Evolutionary conservation across 2,888 invertebrate genomes (phyloP).

Genomic region (Drosophila bunnanda): DNA sequence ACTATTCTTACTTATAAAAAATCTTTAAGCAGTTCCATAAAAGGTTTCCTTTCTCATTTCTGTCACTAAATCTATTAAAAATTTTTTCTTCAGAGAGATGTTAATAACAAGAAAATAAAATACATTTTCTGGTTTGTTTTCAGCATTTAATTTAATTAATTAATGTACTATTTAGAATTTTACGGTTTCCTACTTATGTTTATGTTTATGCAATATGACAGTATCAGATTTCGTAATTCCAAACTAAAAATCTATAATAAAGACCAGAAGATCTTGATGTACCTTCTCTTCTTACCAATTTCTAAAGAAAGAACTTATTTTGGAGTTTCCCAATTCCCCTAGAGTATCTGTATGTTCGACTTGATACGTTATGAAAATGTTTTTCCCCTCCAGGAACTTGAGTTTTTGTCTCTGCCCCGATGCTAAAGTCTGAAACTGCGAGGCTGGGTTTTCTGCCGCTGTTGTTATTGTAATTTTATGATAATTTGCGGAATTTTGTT

Average conservation of each 20-base stretch:
- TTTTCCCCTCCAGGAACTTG: constrained; percentile 1
- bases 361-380: neutral
- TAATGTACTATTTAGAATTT: neutral
- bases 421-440: constrained; percentile 9
- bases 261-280: neutral
- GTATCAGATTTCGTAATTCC: neutral
- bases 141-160: neutral
- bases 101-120: neutral
- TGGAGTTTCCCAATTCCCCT: neutral
- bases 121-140: neutral
- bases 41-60: neutral
- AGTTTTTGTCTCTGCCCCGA: constrained; percentile 33
- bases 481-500: constrained; percentile 63
- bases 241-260: neutral
- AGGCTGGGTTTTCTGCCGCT: constrained; percentile 26
- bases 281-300: neutral
- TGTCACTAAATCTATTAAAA: neutral
- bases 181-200: neutral
- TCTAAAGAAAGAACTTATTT: neutral
- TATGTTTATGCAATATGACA: neutral
- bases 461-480: constrained; percentile 67
- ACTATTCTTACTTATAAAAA: no score
- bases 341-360: constrained; percentile 3
- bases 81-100: neutral
- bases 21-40: no score